Percentiles rank a stretch among this genome's conserved stretches.
These are phyloP conservation scores for Leistus spinibarbis DNA, from an alignment of 2,888 invertebrate species.

Conservation along the genomic window DNA sequence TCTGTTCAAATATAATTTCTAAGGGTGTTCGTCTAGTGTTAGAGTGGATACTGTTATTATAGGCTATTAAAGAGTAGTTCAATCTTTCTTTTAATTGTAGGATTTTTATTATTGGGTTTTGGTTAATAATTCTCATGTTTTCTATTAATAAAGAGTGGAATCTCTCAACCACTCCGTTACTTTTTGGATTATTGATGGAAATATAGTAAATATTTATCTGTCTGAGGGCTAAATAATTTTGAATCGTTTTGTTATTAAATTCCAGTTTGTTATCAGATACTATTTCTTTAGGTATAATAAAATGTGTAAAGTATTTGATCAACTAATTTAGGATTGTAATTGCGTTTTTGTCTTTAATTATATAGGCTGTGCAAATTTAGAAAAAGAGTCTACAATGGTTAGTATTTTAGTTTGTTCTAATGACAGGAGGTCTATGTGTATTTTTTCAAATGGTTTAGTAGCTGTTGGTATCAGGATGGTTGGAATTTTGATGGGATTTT, in stretches of 20 bases:
- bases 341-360: neutral
- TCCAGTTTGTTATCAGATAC: constrained; percentile 15
- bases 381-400: constrained; percentile 43
- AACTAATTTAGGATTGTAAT: too few relatives aligned
- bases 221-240: constrained; percentile 12
- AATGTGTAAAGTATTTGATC: too few relatives aligned
- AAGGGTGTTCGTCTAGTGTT: neutral
- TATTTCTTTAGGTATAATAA: too few relatives aligned
- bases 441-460: constrained; percentile 35
- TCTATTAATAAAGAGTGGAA: constrained; percentile 28
- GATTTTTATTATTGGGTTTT: neutral
- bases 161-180: constrained; percentile 32
- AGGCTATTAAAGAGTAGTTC: constrained; percentile 5
- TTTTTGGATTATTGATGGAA: constrained; percentile 30
- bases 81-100: constrained; percentile 16
- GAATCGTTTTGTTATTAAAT: neutral
- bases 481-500: constrained; percentile 39
- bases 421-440: constrained; percentile 41
- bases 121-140: constrained; percentile 18
- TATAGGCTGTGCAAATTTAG: constrained; percentile 42
- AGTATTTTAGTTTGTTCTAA: constrained; percentile 40
- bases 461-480: constrained; percentile 40
- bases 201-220: constrained; percentile 36
- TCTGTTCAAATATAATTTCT: constrained; percentile 7
- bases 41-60: constrained; percentile 8